Percentiles rank a stretch among this genome's conserved stretches.
These are phyloP conservation scores for Acanthurus tractus DNA, from an alignment of 2,797 vertebrate genomes.

Conservation along the genomic window DNA sequence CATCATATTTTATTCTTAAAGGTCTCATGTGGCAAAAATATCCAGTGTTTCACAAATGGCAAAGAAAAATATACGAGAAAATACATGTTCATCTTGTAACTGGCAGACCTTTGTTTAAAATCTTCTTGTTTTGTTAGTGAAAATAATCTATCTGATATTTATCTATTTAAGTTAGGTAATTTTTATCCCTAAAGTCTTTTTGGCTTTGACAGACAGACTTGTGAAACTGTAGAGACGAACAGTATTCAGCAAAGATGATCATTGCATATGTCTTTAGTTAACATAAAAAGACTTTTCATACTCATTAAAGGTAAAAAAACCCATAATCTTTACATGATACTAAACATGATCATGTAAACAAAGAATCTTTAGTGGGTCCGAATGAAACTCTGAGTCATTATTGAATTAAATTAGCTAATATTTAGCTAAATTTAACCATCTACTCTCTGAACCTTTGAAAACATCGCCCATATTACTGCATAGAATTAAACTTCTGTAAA, in stretches of 20 bases:
- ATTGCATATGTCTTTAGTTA: neutral
- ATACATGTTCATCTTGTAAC: too few species aligned
- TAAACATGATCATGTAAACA: neutral
- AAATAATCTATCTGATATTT: too few species aligned
- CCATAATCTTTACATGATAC: neutral
- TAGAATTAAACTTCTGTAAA: neutral
- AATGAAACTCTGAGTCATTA: neutral
- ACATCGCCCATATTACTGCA: too few species aligned
- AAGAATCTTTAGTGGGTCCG: neutral
- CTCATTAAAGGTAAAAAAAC: neutral
- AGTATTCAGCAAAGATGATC: neutral
- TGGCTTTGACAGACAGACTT: too few species aligned
- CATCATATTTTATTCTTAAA: neutral
- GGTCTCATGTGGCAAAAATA: neutral
- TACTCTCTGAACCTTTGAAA: neutral
- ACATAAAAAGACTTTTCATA: neutral
- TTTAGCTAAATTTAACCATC: neutral
- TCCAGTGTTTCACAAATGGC: neutral
- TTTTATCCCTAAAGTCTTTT: too few species aligned
- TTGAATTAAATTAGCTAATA: neutral
- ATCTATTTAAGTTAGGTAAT: too few species aligned
- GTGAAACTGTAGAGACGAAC: neutral
- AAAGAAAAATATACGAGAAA: neutral
- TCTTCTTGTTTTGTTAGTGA: too few species aligned
- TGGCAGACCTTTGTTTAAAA: too few species aligned